These are phyloP conservation scores for Nomada flava DNA, from an alignment of 2,888 invertebrate species.

Conservation along the genomic window DNA sequence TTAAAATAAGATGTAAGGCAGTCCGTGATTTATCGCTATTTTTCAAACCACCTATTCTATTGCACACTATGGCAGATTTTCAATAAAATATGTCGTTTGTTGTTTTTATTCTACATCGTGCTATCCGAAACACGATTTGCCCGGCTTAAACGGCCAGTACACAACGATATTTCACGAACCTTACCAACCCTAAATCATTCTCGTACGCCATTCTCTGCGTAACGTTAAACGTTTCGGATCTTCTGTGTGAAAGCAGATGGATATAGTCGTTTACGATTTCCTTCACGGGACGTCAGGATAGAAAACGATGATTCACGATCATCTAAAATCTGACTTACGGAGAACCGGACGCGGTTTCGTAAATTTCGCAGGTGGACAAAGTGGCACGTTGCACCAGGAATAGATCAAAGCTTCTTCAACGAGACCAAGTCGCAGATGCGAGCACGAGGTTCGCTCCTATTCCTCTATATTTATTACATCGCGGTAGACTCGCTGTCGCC, in stretches of 20 bases:
- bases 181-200: not conserved
- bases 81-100: too few relatives aligned
- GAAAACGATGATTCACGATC: conserved; percentile 56
- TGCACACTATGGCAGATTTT: too few relatives aligned
- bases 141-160: not conserved
- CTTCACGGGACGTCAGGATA: conserved; percentile 25
- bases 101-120: too few relatives aligned
- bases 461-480: conserved; percentile 68
- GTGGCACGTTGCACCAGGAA: conserved; percentile 61
- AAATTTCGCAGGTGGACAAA: conserved; percentile 73
- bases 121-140: conserved; percentile 7
- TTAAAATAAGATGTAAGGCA: too few relatives aligned
- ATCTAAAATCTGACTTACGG: conserved; percentile 47
- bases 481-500: conserved; percentile 64
- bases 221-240: not conserved
- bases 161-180: not conserved
- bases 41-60: too few relatives aligned
- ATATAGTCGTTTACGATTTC: conserved; percentile 35
- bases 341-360: conserved; percentile 57
- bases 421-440: conserved; percentile 60
- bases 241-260: not conserved
- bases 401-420: conserved; percentile 74
- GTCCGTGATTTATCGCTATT: too few relatives aligned
- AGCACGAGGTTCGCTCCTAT: conserved; percentile 54
- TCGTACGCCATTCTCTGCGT: not conserved